Evolutionary conservation across 2,888 invertebrate species (phyloP).

Genomic region (Drosophila infuscata): DNA sequence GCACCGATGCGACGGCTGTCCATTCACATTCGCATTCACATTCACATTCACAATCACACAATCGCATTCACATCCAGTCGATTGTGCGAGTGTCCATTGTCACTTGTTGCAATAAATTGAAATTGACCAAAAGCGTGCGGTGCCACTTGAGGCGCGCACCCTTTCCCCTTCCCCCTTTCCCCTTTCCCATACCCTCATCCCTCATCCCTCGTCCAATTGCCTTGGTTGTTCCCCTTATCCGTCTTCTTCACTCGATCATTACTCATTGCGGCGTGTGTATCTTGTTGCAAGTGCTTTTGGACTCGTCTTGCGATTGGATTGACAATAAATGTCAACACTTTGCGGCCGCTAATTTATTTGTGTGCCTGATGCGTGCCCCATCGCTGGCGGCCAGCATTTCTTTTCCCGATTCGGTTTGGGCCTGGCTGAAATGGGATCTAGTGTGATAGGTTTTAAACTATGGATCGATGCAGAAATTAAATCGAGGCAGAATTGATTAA

Average conservation of each 20-base stretch:
- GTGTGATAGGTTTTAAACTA: too few relatives aligned
- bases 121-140: constrained; percentile 77
- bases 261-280: constrained; percentile 52
- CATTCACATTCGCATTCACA: constrained; percentile 42
- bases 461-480: neutral
- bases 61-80: constrained; percentile 43
- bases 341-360: constrained; percentile 80
- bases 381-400: constrained; percentile 45
- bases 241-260: constrained; percentile 23
- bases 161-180: neutral
- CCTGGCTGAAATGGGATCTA: neutral
- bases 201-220: neutral
- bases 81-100: constrained; percentile 66
- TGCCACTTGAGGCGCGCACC: constrained; percentile 22
- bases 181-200: neutral
- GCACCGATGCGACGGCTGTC: constrained; percentile 32
- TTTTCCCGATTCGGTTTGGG: neutral
- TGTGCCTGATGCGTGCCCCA: constrained; percentile 65
- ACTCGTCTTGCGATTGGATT: constrained; percentile 47
- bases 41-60: constrained; percentile 22
- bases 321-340: constrained; percentile 83
- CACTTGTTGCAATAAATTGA: constrained; percentile 78
- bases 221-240: neutral
- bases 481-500: neutral
- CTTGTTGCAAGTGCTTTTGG: constrained; percentile 64